A percentile compares a stretch with the other conserved stretches of the same genome.
Evolutionary conservation across 1,140 invertebrate species (phyloP).

Genomic region (Penaeus chinensis): DNA sequence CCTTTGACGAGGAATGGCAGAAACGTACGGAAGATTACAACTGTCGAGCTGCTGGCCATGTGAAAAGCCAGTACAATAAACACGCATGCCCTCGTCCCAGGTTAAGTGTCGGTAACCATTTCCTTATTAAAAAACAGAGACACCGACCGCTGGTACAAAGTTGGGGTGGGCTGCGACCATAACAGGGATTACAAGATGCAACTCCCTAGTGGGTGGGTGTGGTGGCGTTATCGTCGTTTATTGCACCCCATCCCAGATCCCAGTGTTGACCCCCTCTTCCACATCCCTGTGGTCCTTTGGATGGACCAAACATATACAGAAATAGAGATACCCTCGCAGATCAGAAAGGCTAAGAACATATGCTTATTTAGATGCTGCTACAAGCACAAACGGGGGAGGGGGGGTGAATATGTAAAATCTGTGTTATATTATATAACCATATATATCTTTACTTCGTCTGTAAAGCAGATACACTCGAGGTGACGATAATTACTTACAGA

Average conservation of each 20-base stretch:
- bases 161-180: conserved; percentile 5
- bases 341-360: too few species aligned
- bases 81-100: not conserved
- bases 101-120: conserved; percentile 1
- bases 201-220: not conserved
- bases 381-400: too few species aligned
- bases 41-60: not conserved
- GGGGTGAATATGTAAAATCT: too few species aligned
- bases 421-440: too few species aligned
- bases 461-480: too few species aligned
- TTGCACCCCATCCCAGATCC: not conserved
- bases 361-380: too few species aligned
- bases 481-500: too few species aligned
- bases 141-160: conserved; percentile 27
- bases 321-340: not conserved
- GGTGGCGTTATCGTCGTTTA: not conserved
- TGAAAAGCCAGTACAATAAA: too few species aligned
- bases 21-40: not conserved
- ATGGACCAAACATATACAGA: not conserved
- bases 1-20: not conserved
- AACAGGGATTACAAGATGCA: conserved; percentile 4
- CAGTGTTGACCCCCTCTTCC: conserved; percentile 17
- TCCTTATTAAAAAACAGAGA: conserved; percentile 1
- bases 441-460: too few species aligned
- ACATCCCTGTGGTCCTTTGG: conserved; percentile 19